Conservation (phyloP, 2,113 vertebrate genomes). For the Tautogolabrus adspersus region DNA sequence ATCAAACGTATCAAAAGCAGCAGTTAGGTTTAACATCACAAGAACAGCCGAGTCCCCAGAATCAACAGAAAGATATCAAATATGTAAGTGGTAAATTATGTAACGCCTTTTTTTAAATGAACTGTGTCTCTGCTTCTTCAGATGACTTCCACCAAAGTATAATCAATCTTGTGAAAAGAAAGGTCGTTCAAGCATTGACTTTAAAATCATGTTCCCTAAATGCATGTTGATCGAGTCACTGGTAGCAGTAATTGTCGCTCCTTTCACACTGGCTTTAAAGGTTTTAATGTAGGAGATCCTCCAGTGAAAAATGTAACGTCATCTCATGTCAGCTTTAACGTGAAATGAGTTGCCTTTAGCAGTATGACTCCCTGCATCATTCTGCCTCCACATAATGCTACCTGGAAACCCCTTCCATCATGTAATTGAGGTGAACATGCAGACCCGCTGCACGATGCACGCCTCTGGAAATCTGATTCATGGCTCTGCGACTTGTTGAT, state of each 20-base stretch:
- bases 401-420: not conserved
- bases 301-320: not conserved
- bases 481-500: not conserved
- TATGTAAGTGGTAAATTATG: no score
- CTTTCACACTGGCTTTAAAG: not conserved
- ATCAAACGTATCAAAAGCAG: not conserved
- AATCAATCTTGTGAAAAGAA: no score
- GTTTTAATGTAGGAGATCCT: not conserved
- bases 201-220: no score
- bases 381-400: no score
- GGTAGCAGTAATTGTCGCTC: not conserved
- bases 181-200: no score
- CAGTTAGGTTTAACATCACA: not conserved
- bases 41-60: not conserved
- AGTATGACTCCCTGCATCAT: not conserved
- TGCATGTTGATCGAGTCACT: no score
- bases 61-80: not conserved
- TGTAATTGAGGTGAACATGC: not conserved
- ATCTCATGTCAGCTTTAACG: not conserved
- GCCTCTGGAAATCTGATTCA: not conserved
- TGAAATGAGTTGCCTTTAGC: not conserved
- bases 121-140: not conserved
- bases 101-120: no score
- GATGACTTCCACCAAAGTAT: not conserved
- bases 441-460: not conserved